Evolutionary conservation across 2,888 invertebrate genomes (phyloP), one percentile per base, ranked within the genome.

Genomic region (Cantharis rustica): DNA sequence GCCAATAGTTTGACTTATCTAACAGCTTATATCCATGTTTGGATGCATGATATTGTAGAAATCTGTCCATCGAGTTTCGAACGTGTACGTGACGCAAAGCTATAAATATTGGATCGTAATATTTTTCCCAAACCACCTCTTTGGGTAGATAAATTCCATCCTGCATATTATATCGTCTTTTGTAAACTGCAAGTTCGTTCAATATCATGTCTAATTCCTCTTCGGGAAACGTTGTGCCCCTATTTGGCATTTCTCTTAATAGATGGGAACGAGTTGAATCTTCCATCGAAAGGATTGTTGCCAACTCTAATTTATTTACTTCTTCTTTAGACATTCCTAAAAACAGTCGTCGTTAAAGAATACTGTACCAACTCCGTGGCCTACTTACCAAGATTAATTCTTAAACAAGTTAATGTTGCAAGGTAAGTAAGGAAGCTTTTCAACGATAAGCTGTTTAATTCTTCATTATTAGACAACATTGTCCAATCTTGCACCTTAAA

Each of bases 251-350:
- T 76, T 96, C 90, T 88, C 98, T 98, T 88, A 97, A 93, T 68
- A 99, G 90, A 86, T 98, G 98, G 81, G 97, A 97, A 90, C 98
- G 98, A 0, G 98, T 98, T 88, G 97, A 96, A 88, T 98, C 98
- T 31, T 95, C 94, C 87, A 98, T 97, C 82, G 98, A 97, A 69
- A 99, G 89, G 70, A 98, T 89, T 1, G 98, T 96, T 78, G 97
- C 95, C 91, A 99, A 97, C 90, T 99, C 98, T 80, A 97, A 90
- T 61, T 96, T 92, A 23, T 89, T 88, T 16, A 93, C 87, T 79
- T 91, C 92, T 10, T 90, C 89, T 83, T 93, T 93, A 13, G 90
- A 89, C 78, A 92, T 86, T 75, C 93, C 93, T 92, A 81, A 80
- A 80, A 74, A 15, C 91, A 77, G 91, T 88, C 2, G 3, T 27